Base-by-base conservation (phyloP, 2,797 vertebrate species). In the Pteronotus mesoamericanus region DNA sequence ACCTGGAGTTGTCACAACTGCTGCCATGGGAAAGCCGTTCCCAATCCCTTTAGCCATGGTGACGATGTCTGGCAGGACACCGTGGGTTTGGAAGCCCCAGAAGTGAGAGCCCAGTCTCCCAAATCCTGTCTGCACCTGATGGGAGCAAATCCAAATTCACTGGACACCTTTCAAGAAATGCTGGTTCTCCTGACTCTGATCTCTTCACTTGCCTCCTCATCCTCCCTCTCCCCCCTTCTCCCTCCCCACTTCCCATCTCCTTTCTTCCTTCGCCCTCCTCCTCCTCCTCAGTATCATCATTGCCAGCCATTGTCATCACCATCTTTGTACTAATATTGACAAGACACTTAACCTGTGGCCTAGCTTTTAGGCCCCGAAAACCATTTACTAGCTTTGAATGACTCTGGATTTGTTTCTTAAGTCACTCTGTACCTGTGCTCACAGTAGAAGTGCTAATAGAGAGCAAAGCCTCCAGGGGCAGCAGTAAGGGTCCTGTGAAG, bases 31-130 rank as follows among this genome's bases (percentile, higher is more conserved):
- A 97, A 99, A 99, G 32, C 99, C 99, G 79, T 99, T 99, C 12
- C 99, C 99, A 22, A 99, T 99, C 66, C 99, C 99, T 98, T 99
- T 99, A 0, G 99, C 99, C 99, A 99, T 99, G 51, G 99, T 99
- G 79, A 99, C 99, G 9, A 99, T 99, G 93, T 99, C 99, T 64
- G 99, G 99, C 71, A 99, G 91, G 32, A 99, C 98, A 0, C 97
- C 98, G 22, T 99, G 99, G 34, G 99, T 98, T 98, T 99, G 98
- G 97, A 99, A 99, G 57, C 99, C 99, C 99, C 99, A 99, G 98
- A 99, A 99, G 97, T 99, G 99, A 96, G 98, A 99, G 96, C 99
- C 99, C 69, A 99, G 99, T 93, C 99, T 98, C 57, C 99, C 99
- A 98, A 99, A 99, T 86, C 99, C 99, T 51, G 99, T 99, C 98